Evolutionary conservation across 2,888 invertebrate species (phyloP).

Genomic region (Nemurella pictetii): DNA sequence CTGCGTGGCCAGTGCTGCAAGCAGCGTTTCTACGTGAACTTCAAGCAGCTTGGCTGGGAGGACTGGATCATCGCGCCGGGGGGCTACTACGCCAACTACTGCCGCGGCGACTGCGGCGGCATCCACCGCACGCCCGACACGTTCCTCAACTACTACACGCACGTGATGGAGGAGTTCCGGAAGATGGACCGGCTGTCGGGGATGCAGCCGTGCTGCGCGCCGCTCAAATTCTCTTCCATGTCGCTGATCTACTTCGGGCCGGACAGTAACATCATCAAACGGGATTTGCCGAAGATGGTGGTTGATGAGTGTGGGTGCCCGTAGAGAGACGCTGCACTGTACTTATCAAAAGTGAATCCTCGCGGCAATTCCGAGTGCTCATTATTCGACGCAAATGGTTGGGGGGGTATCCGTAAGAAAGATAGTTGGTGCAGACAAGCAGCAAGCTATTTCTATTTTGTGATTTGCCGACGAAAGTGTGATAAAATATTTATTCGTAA

Average conservation of each 20-base stretch:
- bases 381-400: not conserved
- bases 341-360: not conserved
- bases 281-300: conserved; percentile 93
- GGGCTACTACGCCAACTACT: conserved; percentile 93
- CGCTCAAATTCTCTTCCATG: conserved; percentile 88
- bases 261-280: conserved; percentile 87
- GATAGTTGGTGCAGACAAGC: not conserved
- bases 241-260: conserved; percentile 90
- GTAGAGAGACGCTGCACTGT: conserved; percentile 31
- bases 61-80: conserved; percentile 91
- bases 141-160: conserved; percentile 85
- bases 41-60: conserved; percentile 90
- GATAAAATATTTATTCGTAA: not conserved
- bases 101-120: conserved; percentile 84
- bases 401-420: not conserved
- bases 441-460: not conserved
- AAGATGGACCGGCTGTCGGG: conserved; percentile 73
- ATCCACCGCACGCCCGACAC: conserved; percentile 77
- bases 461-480: not conserved
- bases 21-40: conserved; percentile 88
- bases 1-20: conserved; percentile 79
- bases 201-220: conserved; percentile 90
- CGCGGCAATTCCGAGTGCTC: not conserved
- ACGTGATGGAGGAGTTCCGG: conserved; percentile 87
- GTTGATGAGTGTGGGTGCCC: conserved; percentile 96